Evolutionary conservation across 2,797 vertebrate genomes (phyloP).

Genomic region (Gouania willdenowi): DNA sequence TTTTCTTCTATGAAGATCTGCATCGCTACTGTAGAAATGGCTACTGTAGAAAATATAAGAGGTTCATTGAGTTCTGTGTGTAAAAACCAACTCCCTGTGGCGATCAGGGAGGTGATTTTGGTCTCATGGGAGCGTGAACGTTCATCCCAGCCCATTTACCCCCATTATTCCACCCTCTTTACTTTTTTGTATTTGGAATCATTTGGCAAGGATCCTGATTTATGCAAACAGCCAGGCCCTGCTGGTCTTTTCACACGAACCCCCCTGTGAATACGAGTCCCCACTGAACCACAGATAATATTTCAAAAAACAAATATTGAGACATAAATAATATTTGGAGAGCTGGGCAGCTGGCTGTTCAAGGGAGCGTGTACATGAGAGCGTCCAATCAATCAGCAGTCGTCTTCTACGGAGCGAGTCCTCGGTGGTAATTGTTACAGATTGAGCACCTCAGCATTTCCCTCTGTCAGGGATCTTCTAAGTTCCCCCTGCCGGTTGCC

Average conservation of each 20-base stretch:
- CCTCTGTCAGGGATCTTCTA: slow-evolving; percentile 20
- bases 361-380: slow-evolving; percentile 37
- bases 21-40: too few relatives aligned
- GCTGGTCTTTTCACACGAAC: slow-evolving; percentile 70
- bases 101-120: slow-evolving; percentile 44
- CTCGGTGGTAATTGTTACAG: too few relatives aligned
- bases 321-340: slow-evolving; percentile 64
- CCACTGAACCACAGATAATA: slow-evolving; percentile 63
- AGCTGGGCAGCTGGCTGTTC: slow-evolving; percentile 64
- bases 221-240: slow-evolving; percentile 64
- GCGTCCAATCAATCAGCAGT: slow-evolving; percentile 26
- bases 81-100: slow-evolving; percentile 36
- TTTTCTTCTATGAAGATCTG: too few relatives aligned
- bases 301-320: slow-evolving; percentile 67
- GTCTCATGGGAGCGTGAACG: slow-evolving; percentile 49
- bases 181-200: slow-evolving; percentile 40
- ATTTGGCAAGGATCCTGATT: slow-evolving; percentile 68
- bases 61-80: slow-evolving; percentile 14
- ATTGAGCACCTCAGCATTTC: too few relatives aligned
- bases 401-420: too few relatives aligned
- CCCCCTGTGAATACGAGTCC: slow-evolving; percentile 59
- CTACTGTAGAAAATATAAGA: too few relatives aligned
- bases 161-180: slow-evolving; percentile 45
- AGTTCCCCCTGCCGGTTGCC: slow-evolving; percentile 29
- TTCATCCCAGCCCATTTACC: slow-evolving; percentile 44